Evolutionary conservation across 2,888 invertebrate species (phyloP).

Genomic region (Standfussiana lucernea): DNA sequence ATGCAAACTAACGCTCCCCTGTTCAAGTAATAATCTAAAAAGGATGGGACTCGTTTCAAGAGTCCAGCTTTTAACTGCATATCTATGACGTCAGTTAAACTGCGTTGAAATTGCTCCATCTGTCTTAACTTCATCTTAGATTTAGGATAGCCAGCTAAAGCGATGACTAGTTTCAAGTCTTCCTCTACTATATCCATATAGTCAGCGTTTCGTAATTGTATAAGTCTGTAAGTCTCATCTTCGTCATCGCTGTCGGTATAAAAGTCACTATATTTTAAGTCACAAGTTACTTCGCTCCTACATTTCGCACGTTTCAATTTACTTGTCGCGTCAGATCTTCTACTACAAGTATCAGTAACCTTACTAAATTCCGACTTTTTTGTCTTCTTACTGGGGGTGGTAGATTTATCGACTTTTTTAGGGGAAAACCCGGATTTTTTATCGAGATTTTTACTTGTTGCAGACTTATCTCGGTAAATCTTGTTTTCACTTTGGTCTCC

Average conservation of each 20-base stretch:
- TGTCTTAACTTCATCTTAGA: slow-evolving; percentile 82
- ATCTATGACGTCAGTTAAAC: slow-evolving; percentile 81
- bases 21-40: slow-evolving; percentile 85
- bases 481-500: slow-evolving; percentile 74
- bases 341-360: slow-evolving; percentile 70
- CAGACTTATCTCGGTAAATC: slow-evolving; percentile 74
- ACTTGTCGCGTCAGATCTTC: slow-evolving; percentile 75
- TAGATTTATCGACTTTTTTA: slow-evolving; percentile 70
- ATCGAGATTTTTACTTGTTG: slow-evolving; percentile 66
- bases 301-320: slow-evolving; percentile 69
- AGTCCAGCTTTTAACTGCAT: slow-evolving; percentile 85
- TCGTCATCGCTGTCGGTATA: slow-evolving; percentile 81
- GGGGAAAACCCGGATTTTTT: slow-evolving; percentile 63
- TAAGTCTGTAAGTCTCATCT: slow-evolving; percentile 84
- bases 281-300: slow-evolving; percentile 76
- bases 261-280: slow-evolving; percentile 81
- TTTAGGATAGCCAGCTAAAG: slow-evolving; percentile 84
- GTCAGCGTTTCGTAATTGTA: slow-evolving; percentile 81
- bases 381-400: slow-evolving; percentile 69
- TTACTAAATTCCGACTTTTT: slow-evolving; percentile 76
- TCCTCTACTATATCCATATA: slow-evolving; percentile 85
- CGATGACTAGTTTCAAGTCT: slow-evolving; percentile 81
- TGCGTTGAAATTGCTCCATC: slow-evolving; percentile 82
- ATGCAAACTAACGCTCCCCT: slow-evolving; percentile 86
- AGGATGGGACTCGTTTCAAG: slow-evolving; percentile 79